Conservation (phyloP, 2,888 invertebrate genomes). For the Drosophila austrosaltans region DNA sequence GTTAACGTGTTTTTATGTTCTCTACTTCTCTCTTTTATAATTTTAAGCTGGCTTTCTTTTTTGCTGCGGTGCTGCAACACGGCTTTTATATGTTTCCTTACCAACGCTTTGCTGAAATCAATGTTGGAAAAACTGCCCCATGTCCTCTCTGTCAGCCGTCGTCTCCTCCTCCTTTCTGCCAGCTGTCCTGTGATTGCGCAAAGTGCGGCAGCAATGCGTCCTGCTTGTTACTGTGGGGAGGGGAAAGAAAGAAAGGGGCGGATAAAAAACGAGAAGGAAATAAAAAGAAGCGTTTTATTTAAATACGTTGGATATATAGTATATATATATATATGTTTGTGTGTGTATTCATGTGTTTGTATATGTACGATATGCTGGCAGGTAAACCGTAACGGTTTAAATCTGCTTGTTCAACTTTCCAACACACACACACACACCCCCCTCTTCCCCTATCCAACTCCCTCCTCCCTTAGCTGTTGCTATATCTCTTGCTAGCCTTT, state of each 20-base stretch:
- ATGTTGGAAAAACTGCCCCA: conserved; percentile 44
- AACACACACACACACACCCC: background rate
- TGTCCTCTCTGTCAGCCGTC: conserved; percentile 2
- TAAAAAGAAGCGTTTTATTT: conserved; percentile 67
- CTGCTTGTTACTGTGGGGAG: conserved; percentile 43
- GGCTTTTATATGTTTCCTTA: conserved; percentile 62
- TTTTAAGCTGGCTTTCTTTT: conserved; percentile 54
- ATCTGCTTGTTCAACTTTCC: conserved; percentile 69
- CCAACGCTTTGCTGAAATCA: conserved; percentile 66
- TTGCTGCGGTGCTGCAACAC: conserved; percentile 32
- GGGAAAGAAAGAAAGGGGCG: background rate
- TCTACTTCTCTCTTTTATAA: conserved; percentile 34
- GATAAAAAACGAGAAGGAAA: background rate
- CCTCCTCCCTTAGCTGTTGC: conserved; percentile 4
- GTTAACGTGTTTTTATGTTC: conserved; percentile 16
- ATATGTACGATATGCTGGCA: conserved; percentile 43
- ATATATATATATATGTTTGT: conserved; percentile 29
- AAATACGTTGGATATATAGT: conserved; percentile 50
- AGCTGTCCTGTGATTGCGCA: conserved; percentile 61
- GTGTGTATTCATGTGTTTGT: conserved; percentile 16
- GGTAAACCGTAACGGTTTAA: conserved; percentile 72
- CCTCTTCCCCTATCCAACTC: background rate
- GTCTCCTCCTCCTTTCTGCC: conserved; percentile 9
- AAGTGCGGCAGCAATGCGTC: conserved; percentile 68
- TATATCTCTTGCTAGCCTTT: conserved; percentile 18